Conservation (phyloP, 64 coral and sea anemone genomes). For the Montipora foliosa region DNA sequence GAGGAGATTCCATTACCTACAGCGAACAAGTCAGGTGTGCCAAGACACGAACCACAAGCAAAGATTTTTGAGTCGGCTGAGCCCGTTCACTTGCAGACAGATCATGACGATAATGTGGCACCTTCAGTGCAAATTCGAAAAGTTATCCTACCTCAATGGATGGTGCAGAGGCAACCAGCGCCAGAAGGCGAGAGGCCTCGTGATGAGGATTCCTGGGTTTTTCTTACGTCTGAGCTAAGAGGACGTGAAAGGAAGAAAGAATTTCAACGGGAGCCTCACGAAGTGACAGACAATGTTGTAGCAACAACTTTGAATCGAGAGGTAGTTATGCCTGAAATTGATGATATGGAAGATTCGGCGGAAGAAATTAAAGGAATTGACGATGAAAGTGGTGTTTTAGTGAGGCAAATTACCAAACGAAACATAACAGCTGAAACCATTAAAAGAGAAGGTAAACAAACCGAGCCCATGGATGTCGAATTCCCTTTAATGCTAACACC, state of each 20-base stretch:
- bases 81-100: neutral
- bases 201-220: neutral
- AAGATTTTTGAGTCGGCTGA: conserved; percentile 19
- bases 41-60: neutral
- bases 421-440: conserved; percentile 42
- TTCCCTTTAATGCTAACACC: neutral
- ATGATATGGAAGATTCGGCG: neutral
- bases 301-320: conserved; percentile 31
- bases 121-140: conserved; percentile 6
- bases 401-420: conserved; percentile 49
- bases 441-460: neutral
- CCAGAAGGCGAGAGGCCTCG: neutral
- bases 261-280: neutral
- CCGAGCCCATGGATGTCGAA: neutral
- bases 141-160: conserved; percentile 28
- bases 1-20: neutral
- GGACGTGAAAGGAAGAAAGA: neutral
- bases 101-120: conserved; percentile 15
- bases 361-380: conserved; percentile 35
- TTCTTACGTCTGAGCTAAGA: neutral
- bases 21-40: neutral
- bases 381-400: conserved; percentile 66
- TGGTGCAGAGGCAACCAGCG: neutral
- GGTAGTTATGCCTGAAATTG: conserved; percentile 15
- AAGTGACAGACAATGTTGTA: neutral